Base-by-base conservation (phyloP, 1,140 invertebrate species). In the Luehdorfia chinensis region DNA sequence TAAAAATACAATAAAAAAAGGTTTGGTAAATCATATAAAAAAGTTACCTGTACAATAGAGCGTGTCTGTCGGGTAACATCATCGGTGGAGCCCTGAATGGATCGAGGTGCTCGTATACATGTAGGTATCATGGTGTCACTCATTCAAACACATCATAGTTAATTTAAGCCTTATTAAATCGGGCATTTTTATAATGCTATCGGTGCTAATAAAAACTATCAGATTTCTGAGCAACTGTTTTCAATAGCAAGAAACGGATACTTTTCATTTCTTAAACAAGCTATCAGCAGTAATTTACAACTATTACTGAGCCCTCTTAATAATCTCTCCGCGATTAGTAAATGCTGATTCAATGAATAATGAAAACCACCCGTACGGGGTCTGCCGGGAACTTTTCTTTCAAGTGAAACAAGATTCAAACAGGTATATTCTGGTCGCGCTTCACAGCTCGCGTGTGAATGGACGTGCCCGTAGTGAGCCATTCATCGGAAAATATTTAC, bases 21-120 rank as follows among this genome's bases (percentile, higher is more conserved):
- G n/a, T n/a, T n/a, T n/a, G n/a, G n/a, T n/a, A n/a, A n/a, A n/a
- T n/a, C n/a, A n/a, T n/a, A n/a, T n/a, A 39, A 27, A 15, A 8
- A 12, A 43, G 25, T 84, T 77, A 90, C 89, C 87, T 89, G 90
- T 21, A 90, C 84, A 55, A 90, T 90, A 18, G 89, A 90, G 8
- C 88, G 83, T 5, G 89, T 90, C 59, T 90, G 89, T 49, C 88
- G 83, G 25, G 87, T 88, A 71, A 90, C 88, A 64, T 90, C 89
- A 68, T 90, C 89, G 6, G 86, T 89, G 28, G 89, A 90, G 18
- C 88, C 88, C 61, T 89, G 88, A 55, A 85, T 81, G 47, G 85
- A 88, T 32, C 84, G 75, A 19, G 88, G 89, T 4, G 81, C 86
- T 60, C 87, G 73, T 51, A 88, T 88, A 55, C 89, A 90, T 36